These are phyloP conservation scores for Camponotus fellah DNA, from an alignment of 2,888 invertebrate species.

Conservation along the genomic window DNA sequence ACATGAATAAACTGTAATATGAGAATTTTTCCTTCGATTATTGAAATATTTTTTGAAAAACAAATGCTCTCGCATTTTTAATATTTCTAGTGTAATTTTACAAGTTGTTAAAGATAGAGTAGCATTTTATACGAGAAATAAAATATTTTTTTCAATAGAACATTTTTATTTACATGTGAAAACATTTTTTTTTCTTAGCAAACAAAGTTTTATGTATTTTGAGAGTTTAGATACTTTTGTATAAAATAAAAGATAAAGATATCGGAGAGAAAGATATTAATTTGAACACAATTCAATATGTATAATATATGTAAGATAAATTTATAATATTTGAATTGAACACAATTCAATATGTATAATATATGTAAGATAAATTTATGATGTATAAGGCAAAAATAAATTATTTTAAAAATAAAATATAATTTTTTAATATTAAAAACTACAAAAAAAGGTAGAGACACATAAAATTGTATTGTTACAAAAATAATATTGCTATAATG, in stretches of 20 bases:
- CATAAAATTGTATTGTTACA: slow-evolving; percentile 5
- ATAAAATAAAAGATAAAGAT: neutral
- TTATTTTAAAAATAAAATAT: neutral
- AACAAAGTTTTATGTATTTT: slow-evolving; percentile 5
- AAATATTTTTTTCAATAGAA: slow-evolving; percentile 7
- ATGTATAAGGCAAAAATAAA: neutral
- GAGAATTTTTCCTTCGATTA: neutral
- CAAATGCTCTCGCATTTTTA: neutral
- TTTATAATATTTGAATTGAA: neutral
- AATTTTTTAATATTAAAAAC: neutral
- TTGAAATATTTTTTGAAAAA: neutral
- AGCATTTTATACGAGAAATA: neutral
- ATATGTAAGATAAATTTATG: neutral
- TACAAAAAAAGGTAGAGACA: neutral
- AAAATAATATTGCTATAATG: neutral
- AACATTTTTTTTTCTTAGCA: neutral
- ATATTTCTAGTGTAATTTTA: slow-evolving; percentile 15
- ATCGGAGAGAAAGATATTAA: neutral
- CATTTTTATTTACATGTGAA: slow-evolving; percentile 16
- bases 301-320: neutral
- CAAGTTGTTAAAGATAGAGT: neutral
- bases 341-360: neutral
- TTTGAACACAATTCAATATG: neutral
- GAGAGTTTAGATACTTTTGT: slow-evolving; percentile 10
- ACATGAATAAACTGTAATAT: neutral